Percentiles rank a stretch among this genome's conserved stretches.
phyloP scores from a whole-genome alignment of 1,140 invertebrate species.

The Lasaia peninsularis region DNA sequence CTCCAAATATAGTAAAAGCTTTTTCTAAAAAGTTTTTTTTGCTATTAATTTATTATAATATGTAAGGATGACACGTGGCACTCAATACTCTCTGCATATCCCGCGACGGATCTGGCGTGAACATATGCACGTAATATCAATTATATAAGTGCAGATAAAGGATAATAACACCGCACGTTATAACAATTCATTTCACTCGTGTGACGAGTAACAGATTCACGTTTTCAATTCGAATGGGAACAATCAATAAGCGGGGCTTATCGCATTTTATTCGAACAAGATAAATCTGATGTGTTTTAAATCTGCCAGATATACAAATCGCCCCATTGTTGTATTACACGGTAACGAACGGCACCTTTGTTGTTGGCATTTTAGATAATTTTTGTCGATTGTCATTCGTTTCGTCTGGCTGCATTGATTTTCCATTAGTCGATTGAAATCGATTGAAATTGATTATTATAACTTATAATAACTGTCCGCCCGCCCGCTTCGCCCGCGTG shows the following conservation, averaged over 20 bases:
- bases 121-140: neutral
- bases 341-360: slow-evolving; percentile 21
- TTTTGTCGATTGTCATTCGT: slow-evolving; percentile 26
- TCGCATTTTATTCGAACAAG: slow-evolving; percentile 64
- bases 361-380: slow-evolving; percentile 35
- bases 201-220: slow-evolving; percentile 55
- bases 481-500: too few species aligned
- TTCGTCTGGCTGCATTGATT: neutral
- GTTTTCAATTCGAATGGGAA: slow-evolving; percentile 69
- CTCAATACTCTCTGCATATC: too few species aligned
- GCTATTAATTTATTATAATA: too few species aligned
- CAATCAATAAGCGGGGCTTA: slow-evolving; percentile 67
- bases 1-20: too few species aligned
- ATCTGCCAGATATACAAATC: slow-evolving; percentile 59
- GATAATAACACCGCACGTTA: slow-evolving; percentile 25
- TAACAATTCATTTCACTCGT: slow-evolving; percentile 41
- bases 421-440: neutral
- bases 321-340: slow-evolving; percentile 46
- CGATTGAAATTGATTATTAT: too few species aligned
- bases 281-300: slow-evolving; percentile 65
- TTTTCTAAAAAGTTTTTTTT: too few species aligned
- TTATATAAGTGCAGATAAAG: slow-evolving; percentile 6
- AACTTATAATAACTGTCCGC: too few species aligned
- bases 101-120: too few species aligned
- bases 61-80: too few species aligned